Base-by-base conservation (phyloP, 2,113 vertebrate genomes). In the Chloebia gouldiae region DNA sequence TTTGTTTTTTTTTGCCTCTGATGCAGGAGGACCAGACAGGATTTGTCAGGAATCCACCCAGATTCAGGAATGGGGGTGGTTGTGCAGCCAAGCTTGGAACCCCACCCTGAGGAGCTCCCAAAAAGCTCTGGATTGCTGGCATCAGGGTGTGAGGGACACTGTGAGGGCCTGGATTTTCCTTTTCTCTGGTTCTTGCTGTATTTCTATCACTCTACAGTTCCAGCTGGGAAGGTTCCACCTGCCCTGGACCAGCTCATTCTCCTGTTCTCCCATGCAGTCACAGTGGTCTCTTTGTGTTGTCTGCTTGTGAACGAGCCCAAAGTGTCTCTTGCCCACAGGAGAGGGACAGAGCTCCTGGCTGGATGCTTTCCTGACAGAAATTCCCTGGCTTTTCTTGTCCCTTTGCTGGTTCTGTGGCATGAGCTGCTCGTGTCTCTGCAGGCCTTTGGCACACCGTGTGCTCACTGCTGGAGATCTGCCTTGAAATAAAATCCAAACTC, bases 361-460 rank as follows among this genome's bases (percentile, higher is more conserved):
- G 69, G 64, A 53, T 63, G 90, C 27, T 85, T 87, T 88, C 86
- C 90, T 0, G 0, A 17, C 47, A 81, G 50, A 73, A 71, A 50
- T 85, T 68, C 94, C 66, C 51, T 5, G 4, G 33, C 44, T 94
- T 90, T 70, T 16, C 69, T 45, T 0, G 3, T 42, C 56, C 40
- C 64, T 1, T 15, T 2, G 51, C 82, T 2, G 14, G 60, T 73
- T 72, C 88, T 0, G 1, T 64, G 40, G 77, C 73, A 42, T 16
- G 75, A 68, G 91, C 80, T 82, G 75, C 51, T 49, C 40, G 13
- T 85, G 86, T 68, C 85, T 45, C 94, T 86, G 65, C 81, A 63
- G 56, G 25, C 7, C 12, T 70, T 53, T 60, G 77, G 71, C 72
- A 37, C 72, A 1, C 10, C 0, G 0, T 1, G 10, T 3, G 5